A percentile compares a stretch with the other conserved stretches of the same genome.
Conservation (phyloP, 2,888 invertebrate species). For the Mimachlamys varia region DNA sequence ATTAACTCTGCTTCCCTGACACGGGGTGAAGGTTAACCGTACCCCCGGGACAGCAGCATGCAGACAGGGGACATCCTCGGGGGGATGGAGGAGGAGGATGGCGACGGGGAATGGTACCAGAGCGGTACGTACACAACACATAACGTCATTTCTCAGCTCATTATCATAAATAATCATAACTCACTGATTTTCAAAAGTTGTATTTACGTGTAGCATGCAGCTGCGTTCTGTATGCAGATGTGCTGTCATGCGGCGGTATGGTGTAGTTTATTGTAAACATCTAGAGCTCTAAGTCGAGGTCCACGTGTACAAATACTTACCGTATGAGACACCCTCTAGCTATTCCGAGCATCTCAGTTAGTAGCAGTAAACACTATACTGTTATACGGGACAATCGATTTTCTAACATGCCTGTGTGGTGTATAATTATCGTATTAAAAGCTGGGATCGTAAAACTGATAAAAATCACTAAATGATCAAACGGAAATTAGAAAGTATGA, state of each 20-base stretch:
- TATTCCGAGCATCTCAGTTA: background rate
- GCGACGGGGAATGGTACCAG: constrained; percentile 68
- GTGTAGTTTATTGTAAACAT: constrained; percentile 23
- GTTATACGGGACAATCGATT: background rate
- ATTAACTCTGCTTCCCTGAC: background rate
- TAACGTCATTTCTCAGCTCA: background rate
- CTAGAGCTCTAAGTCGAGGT: background rate
- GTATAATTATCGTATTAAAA: background rate
- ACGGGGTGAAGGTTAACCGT: background rate
- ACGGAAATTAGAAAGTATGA: too few relatives aligned
- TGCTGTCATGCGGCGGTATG: background rate
- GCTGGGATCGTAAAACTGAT: background rate
- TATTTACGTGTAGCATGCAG: background rate
- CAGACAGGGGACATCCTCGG: constrained; percentile 37
- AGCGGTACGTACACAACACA: constrained; percentile 57
- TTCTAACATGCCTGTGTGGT: background rate
- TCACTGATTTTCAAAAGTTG: background rate
- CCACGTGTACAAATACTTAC: background rate
- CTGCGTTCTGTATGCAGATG: background rate
- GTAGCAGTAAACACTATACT: background rate
- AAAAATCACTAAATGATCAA: too few relatives aligned
- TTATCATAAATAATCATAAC: constrained; percentile 25
- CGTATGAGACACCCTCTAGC: constrained; percentile 18
- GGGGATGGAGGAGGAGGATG: constrained; percentile 56
- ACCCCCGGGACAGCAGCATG: constrained; percentile 23